Evolutionary conservation across 2,797 vertebrate genomes (phyloP).

Genomic region (Coregonus ussuriensis): DNA sequence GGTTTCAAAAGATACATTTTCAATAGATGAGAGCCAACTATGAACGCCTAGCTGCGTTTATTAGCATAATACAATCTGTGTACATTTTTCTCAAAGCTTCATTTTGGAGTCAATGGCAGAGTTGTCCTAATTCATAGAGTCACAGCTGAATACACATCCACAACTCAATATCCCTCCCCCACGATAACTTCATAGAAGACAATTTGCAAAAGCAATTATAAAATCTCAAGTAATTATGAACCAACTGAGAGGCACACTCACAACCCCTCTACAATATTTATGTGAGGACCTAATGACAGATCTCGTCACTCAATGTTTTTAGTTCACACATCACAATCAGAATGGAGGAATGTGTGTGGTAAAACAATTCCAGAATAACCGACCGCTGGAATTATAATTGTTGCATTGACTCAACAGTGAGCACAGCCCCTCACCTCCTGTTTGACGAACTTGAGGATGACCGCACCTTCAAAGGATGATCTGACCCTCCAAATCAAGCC

Average conservation of each 20-base stretch:
- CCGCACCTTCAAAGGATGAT: conserved; percentile 60
- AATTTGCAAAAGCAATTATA: conserved; percentile 31
- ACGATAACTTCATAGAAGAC: conserved; percentile 17
- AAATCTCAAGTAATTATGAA: conserved; percentile 28
- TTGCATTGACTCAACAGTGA: conserved; percentile 30
- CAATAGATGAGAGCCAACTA: conserved; percentile 11
- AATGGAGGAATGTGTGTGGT: conserved; percentile 23
- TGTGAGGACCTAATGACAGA: conserved; percentile 14
- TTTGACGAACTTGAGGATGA: conserved; percentile 61
- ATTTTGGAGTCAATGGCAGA: conserved; percentile 9
- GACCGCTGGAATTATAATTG: conserved; percentile 31
- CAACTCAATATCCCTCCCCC: conserved; percentile 23
- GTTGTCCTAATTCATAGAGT: neutral
- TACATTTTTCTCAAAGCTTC: conserved; percentile 2
- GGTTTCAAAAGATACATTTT: conserved; percentile 18
- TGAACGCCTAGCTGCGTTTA: neutral
- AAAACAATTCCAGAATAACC: conserved; percentile 26
- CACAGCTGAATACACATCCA: conserved; percentile 27
- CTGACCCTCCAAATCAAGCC: conserved; percentile 76
- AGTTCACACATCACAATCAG: conserved; percentile 23
- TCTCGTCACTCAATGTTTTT: neutral
- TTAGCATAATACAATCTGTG: too few species aligned
- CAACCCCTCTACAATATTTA: conserved; percentile 28
- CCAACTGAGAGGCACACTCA: conserved; percentile 12
- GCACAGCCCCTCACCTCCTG: neutral